Conservation (phyloP, 2,113 vertebrate species). For the Meles meles region DNA sequence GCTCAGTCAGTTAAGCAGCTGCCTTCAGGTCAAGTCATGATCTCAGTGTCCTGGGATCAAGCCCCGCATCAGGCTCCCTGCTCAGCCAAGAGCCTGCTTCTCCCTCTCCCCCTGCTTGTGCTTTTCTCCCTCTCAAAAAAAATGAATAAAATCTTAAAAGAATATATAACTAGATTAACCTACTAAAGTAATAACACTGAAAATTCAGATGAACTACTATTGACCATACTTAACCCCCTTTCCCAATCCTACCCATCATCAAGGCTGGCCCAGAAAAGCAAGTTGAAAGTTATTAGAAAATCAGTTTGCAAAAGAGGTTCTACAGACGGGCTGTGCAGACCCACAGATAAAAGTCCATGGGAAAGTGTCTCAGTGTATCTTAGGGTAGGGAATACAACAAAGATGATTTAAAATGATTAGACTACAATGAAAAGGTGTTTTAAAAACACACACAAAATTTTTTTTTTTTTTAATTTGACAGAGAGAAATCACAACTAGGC, state of each 20-base stretch:
- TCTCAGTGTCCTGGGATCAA: background rate
- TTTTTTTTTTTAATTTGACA: too few relatives aligned
- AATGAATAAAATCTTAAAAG: background rate
- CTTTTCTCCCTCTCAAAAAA: background rate
- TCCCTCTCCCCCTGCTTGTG: background rate
- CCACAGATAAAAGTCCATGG: constrained; percentile 63
- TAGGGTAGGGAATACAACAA: constrained; percentile 60
- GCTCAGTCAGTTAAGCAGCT: background rate
- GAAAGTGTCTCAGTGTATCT: constrained; percentile 69
- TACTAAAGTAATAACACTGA: constrained; percentile 5
- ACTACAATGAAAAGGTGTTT: constrained; percentile 69
- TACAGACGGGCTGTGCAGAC: constrained; percentile 51
- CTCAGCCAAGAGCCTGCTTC: background rate
- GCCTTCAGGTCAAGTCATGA: background rate
- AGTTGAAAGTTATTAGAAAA: constrained; percentile 59
- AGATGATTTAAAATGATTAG: constrained; percentile 71
- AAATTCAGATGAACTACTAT: background rate
- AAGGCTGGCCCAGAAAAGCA: constrained; percentile 51
- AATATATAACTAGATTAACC: constrained; percentile 22
- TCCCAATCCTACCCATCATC: constrained; percentile 20
- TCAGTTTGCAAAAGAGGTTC: constrained; percentile 65
- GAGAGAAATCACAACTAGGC: too few relatives aligned
- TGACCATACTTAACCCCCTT: background rate
- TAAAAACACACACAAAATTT: constrained; percentile 59
- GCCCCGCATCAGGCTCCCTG: background rate